Conservation (phyloP, 2,113 vertebrate genomes). For the Nycticryphes semicollaris region DNA sequence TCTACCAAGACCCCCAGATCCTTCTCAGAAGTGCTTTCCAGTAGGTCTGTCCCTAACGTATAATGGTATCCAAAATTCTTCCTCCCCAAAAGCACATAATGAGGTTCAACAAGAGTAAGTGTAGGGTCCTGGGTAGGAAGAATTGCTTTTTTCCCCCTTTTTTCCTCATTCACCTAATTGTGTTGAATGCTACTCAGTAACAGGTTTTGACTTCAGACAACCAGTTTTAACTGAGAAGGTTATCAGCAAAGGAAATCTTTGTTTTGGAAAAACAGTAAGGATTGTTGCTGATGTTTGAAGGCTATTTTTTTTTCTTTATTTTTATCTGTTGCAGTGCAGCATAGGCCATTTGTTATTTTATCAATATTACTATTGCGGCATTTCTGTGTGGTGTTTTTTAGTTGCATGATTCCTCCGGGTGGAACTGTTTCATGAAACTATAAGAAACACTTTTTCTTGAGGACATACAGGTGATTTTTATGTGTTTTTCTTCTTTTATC, state of each 20-base stretch:
- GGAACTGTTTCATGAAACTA: background rate
- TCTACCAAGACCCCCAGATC: too few relatives aligned
- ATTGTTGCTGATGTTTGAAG: background rate
- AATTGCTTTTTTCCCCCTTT: background rate
- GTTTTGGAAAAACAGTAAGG: background rate
- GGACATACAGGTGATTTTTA: background rate
- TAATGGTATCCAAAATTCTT: too few relatives aligned
- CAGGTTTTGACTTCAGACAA: background rate
- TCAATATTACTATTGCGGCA: background rate
- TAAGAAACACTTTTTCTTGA: background rate
- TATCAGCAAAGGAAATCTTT: background rate
- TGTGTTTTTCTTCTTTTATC: background rate
- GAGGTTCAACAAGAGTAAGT: too few relatives aligned
- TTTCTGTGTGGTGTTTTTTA: conserved; percentile 43
- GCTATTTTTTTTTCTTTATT: background rate
- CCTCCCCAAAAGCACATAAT: too few relatives aligned
- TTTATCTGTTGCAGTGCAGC: background rate
- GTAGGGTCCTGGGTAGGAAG: too few relatives aligned
- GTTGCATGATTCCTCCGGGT: conserved; percentile 5
- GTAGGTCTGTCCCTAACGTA: too few relatives aligned
- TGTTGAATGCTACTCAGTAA: background rate
- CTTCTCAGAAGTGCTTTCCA: too few relatives aligned
- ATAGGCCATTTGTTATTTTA: background rate
- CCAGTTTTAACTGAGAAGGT: background rate
- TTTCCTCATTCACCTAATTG: background rate